These are phyloP conservation scores for Pantala flavescens DNA, from an alignment of 1,140 invertebrate species.

Conservation along the genomic window DNA sequence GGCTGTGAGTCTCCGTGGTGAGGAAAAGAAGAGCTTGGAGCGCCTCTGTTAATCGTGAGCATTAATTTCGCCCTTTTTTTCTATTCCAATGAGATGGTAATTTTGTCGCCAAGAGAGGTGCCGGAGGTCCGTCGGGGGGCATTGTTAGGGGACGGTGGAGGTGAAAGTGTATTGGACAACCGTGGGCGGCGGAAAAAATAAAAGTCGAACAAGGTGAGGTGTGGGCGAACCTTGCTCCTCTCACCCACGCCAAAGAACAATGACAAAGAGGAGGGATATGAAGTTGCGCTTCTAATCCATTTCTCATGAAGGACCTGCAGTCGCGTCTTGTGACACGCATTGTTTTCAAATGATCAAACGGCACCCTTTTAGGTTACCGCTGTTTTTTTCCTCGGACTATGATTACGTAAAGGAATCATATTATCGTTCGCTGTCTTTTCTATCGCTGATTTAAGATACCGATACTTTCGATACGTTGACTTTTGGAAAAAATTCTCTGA, in stretches of 20 bases:
- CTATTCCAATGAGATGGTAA: not conserved
- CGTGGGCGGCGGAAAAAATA: not conserved
- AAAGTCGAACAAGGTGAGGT: not conserved
- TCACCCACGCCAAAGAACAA: conserved; percentile 3
- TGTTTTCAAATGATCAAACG: too few relatives aligned
- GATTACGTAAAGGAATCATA: too few relatives aligned
- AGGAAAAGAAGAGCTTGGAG: not conserved
- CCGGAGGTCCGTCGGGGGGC: not conserved
- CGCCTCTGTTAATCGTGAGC: not conserved
- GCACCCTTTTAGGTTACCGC: too few relatives aligned
- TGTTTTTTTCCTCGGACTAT: too few relatives aligned
- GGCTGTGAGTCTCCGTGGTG: not conserved
- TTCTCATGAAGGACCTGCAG: too few relatives aligned
- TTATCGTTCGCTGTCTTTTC: too few relatives aligned
- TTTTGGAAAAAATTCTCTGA: too few relatives aligned
- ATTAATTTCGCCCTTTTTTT: not conserved
- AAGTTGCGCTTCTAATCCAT: too few relatives aligned
- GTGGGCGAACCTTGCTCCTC: not conserved
- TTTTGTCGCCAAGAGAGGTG: not conserved
- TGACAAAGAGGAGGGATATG: not conserved
- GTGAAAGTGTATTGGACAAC: not conserved
- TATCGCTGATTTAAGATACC: too few relatives aligned
- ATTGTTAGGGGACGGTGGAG: not conserved
- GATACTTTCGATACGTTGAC: too few relatives aligned
- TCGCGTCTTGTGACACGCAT: too few relatives aligned